Evolutionary conservation across 2,888 invertebrate genomes (phyloP).

Genomic region (Creontiades dilutus): DNA sequence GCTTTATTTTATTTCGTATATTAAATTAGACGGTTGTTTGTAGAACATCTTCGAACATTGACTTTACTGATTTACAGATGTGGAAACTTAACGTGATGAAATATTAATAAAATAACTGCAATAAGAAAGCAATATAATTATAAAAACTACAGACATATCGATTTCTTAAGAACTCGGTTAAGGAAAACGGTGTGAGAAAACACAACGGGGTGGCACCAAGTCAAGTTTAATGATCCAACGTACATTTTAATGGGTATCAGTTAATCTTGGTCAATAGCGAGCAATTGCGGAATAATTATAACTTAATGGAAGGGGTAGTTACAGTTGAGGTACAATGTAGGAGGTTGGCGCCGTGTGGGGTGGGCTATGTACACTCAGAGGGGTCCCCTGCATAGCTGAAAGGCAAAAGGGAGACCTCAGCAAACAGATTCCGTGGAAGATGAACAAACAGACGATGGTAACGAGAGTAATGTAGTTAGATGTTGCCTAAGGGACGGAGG

Average conservation of each 20-base stretch:
- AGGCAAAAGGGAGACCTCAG: slow-evolving; percentile 57
- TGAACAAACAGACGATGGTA: slow-evolving; percentile 64
- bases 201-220: no score
- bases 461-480: slow-evolving; percentile 65
- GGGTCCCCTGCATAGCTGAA: slow-evolving; percentile 42
- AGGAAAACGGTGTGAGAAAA: no score
- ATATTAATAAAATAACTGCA: no score
- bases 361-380: slow-evolving; percentile 37
- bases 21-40: no score
- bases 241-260: not conserved
- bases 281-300: slow-evolving; percentile 16
- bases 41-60: no score
- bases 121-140: no score
- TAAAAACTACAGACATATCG: no score
- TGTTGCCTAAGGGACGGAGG: slow-evolving; percentile 57
- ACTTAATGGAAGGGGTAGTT: slow-evolving; percentile 13
- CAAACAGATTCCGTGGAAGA: slow-evolving; percentile 67
- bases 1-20: no score
- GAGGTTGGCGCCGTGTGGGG: not conserved
- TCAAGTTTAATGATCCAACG: not conserved
- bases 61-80: no score
- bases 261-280: slow-evolving; percentile 11
- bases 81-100: no score
- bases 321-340: slow-evolving; percentile 11
- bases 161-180: no score